These are phyloP conservation scores for Mimachlamys varia DNA, from an alignment of 2,888 invertebrate species.

Conservation along the genomic window DNA sequence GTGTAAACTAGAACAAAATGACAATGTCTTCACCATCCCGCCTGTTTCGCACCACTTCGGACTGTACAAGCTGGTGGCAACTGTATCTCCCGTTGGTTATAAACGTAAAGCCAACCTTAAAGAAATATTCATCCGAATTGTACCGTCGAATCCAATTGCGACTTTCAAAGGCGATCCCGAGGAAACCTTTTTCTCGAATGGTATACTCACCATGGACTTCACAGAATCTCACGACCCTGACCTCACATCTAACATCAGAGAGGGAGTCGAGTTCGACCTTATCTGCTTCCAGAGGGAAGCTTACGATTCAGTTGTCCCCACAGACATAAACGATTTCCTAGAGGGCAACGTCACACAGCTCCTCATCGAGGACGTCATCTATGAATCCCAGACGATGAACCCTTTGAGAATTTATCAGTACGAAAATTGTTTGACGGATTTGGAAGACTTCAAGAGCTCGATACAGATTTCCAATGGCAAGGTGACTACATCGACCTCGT, in stretches of 20 bases:
- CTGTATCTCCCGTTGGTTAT: slow-evolving; percentile 66
- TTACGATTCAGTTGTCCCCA: slow-evolving; percentile 44
- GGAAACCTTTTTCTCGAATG: slow-evolving; percentile 68
- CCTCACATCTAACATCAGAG: slow-evolving; percentile 60
- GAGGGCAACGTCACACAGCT: background rate
- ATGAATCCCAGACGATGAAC: slow-evolving; percentile 65
- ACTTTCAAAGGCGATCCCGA: slow-evolving; percentile 67
- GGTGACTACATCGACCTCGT: slow-evolving; percentile 47
- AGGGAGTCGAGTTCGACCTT: slow-evolving; percentile 71
- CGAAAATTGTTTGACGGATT: slow-evolving; percentile 64
- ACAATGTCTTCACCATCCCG: slow-evolving; percentile 62
- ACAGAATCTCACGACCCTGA: slow-evolving; percentile 72
- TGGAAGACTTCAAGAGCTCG: slow-evolving; percentile 55
- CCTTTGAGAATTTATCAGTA: slow-evolving; percentile 68
- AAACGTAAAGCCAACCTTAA: slow-evolving; percentile 58
- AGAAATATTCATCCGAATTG: slow-evolving; percentile 62
- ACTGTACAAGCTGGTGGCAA: slow-evolving; percentile 70
- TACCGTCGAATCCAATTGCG: slow-evolving; percentile 71
- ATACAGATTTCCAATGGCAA: slow-evolving; percentile 65
- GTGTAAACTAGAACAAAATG: slow-evolving; percentile 61
- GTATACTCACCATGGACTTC: slow-evolving; percentile 69
- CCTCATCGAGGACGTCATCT: slow-evolving; percentile 60
- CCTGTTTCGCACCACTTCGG: slow-evolving; percentile 69
- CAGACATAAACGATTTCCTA: slow-evolving; percentile 34
- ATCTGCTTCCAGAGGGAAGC: slow-evolving; percentile 71